Base-by-base conservation (phyloP, 2,113 vertebrate species). In the Oryzias woworae region DNA sequence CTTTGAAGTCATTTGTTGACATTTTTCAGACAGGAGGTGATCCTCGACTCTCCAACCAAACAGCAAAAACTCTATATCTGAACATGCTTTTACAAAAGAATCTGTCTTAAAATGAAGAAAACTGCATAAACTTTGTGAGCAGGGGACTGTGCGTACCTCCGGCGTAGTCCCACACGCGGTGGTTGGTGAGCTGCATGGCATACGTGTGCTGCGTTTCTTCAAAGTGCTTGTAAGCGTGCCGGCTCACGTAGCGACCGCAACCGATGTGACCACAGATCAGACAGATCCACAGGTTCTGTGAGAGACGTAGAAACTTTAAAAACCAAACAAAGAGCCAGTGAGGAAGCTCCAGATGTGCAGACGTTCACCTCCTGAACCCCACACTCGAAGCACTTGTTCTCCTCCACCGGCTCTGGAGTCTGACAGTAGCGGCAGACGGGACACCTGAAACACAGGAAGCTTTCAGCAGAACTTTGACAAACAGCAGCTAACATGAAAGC, bases 371-470 rank as follows among this genome's bases (percentile, higher is more conserved):
- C 97, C 88, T 99, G 96, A 47, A 98, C 97, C 3, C 97, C 97
- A 58, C 97, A 99, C 80, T 98, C 97, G 73, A 99, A 98, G 79
- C 97, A 99, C 73, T 98, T 98, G 87, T 99, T 98, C 88, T 99
- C 97, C 79, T 98, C 96, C 17, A 98, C 96, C 0, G 97, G 96
- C 74, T 99, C 97, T 3, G 97, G 97, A 0, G 97, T 99, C 86
- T 98, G 97, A 89, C 97, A 98, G 82, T 97, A 99, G 44, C 97
- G 88, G 83, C 97, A 99, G 60, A 99, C 97, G 0, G 97, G 97
- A 88, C 97, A 98, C 89, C 97, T 99, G 75, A 10, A 76, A 69
- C 46, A 81, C 76, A 78, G 75, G 43, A 66, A 4, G 62, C 14
- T 66, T 46, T 59, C 42, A 41, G 49, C 56, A 28, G 62, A 78